Evolutionary conservation across 2,888 invertebrate species (phyloP), one percentile per base, ranked within the genome.

Genomic region (Caenorhabditis sp.): DNA sequence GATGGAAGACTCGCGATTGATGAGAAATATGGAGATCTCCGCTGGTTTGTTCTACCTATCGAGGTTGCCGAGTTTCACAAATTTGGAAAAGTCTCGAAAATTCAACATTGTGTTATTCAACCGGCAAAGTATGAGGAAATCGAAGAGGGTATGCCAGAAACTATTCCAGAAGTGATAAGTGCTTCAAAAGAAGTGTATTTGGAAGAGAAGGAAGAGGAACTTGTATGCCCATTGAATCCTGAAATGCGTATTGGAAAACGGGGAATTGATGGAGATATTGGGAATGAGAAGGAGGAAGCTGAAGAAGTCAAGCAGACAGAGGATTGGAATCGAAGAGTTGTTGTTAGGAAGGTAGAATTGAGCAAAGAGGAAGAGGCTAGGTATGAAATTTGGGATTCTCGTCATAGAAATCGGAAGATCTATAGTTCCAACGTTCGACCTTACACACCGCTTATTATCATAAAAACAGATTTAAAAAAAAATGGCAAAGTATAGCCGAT

Each of bases 1-100:
- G 93, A 94, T 87, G 93, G 93, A 79, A 91, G 92, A 78, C 91
- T 92, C 25, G 90, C 91, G 78, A 93, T 94, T 85, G 92, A 92
- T 83, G 89, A 89, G 27, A 90, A 92, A 57, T 91, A 92, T 54
- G 92, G 92, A 78, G 90, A 91, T 63, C 89, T 94, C 17, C 91
- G 94, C 73, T 95, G 95, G 95, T 95, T 94, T 89, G 92, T 95
- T 91, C 89, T 95, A 62, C 94, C 94, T 0, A 92, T 93, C 86
- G 95, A 95, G 90, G 61, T 66, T 57, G 61, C 64, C 12, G 69
- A 74, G 67, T 50, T n/a, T 43, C 54, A 31, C 3, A 43, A 43
- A 60, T 54, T 27, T 49, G 57, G 70, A 36, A 25, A 64, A 31
- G 21, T 31, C 7, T 17, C 59, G 0, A 7, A n/a, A 1, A 26